Evolutionary conservation across 35 echinoderm and acorn worm species (phyloP).

Genomic region (Stichopus chloronotus): DNA sequence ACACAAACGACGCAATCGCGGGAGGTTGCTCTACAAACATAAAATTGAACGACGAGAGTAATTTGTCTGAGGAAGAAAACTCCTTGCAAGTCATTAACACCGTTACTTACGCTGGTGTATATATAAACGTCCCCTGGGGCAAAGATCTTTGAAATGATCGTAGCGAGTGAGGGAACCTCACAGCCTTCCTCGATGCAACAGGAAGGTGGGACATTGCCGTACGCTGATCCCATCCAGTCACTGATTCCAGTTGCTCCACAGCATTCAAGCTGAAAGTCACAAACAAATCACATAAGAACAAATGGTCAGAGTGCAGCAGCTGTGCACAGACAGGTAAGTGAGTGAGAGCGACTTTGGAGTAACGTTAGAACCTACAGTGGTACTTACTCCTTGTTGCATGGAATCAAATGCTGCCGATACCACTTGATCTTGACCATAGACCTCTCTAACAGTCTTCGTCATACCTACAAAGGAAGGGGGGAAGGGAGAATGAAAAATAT

Average conservation of each 20-base stretch:
- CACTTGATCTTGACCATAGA: slow-evolving; percentile 49
- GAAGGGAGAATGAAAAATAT: neutral
- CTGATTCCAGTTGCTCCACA: slow-evolving; percentile 66
- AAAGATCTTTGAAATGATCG: neutral
- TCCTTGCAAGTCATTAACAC: too few species aligned
- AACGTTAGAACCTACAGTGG: too few species aligned
- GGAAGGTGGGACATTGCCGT: slow-evolving; percentile 54
- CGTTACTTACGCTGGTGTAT: neutral
- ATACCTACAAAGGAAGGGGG: slow-evolving; percentile 52
- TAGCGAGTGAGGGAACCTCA: neutral
- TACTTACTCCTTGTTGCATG: slow-evolving; percentile 77
- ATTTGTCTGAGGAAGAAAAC: too few species aligned
- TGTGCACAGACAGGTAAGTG: too few species aligned
- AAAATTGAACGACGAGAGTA: too few species aligned
- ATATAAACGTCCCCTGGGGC: neutral
- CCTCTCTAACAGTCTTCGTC: slow-evolving; percentile 42
- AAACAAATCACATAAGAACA: neutral
- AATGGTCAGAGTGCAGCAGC: too few species aligned
- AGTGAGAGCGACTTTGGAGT: neutral
- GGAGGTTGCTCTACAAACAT: too few species aligned
- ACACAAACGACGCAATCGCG: too few species aligned
- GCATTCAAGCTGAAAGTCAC: slow-evolving; percentile 67
- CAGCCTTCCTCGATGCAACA: slow-evolving; percentile 50
- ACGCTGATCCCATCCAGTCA: slow-evolving; percentile 45
- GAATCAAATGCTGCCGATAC: slow-evolving; percentile 61